phyloP scores from a whole-genome alignment of 2,113 vertebrate genomes.

The Murina feae region DNA sequence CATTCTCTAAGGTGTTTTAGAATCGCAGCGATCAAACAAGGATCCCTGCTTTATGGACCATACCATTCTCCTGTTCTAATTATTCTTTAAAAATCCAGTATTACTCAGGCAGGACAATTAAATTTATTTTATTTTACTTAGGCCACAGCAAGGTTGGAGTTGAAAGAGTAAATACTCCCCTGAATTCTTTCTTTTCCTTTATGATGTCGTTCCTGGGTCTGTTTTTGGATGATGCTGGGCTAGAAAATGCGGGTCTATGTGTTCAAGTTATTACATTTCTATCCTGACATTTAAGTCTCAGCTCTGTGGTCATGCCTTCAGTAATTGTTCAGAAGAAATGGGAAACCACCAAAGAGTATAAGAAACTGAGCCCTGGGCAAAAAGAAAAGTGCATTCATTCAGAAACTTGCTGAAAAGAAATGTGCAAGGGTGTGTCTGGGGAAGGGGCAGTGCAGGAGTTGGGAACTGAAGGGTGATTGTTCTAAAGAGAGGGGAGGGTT shows the following conservation, averaged over 20 bases:
- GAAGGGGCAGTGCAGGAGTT: fast-evolving
- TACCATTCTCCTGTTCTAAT: neutral
- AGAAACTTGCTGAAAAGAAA: neutral
- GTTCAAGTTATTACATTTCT: neutral
- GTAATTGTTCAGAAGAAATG: neutral
- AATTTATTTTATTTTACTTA: neutral
- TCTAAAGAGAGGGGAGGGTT: neutral
- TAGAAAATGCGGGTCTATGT: neutral
- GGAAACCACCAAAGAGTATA: neutral
- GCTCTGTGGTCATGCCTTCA: neutral
- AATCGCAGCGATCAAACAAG: neutral
- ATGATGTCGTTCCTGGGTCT: neutral
- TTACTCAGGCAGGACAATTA: neutral
- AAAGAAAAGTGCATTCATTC: no score
- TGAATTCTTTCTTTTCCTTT: neutral
- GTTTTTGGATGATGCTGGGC: neutral
- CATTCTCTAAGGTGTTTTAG: neutral
- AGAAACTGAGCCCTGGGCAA: neutral
- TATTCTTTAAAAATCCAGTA: neutral
- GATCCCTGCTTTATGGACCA: neutral
- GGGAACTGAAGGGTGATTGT: neutral
- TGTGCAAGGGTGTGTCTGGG: fast-evolving
- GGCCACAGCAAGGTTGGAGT: neutral
- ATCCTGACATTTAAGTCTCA: neutral
- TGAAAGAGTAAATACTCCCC: neutral